Evolutionary conservation across 2,888 invertebrate species (phyloP).

Genomic region (Pandemis cinnamomeana): DNA sequence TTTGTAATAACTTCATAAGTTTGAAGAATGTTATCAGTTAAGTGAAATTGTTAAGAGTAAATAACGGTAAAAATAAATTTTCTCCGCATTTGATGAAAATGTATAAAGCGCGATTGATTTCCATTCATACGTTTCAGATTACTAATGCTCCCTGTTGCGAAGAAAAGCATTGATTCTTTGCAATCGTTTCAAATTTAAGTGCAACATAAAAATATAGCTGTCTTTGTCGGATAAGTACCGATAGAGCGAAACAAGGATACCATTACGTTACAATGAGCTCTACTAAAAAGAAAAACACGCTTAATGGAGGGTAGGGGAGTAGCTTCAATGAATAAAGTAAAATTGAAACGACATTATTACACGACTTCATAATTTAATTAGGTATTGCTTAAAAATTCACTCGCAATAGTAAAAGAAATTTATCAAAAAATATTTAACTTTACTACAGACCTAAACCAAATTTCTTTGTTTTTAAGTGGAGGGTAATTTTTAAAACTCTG

Average conservation of each 20-base stretch:
- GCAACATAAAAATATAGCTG: neutral
- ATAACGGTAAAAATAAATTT: neutral
- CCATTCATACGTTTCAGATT: neutral
- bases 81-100: neutral
- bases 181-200: neutral
- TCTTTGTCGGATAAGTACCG: neutral
- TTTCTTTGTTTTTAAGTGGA: no score
- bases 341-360: neutral
- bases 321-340: neutral
- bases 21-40: conserved; percentile 1
- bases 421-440: no score
- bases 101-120: neutral
- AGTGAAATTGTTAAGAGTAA: neutral
- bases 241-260: neutral
- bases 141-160: no score
- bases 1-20: neutral
- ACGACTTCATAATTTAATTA: no score
- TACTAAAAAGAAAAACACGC: neutral
- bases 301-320: neutral
- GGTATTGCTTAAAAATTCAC: no score
- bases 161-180: no score
- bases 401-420: no score
- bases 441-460: no score
- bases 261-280: neutral
- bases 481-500: no score